Base-by-base conservation (phyloP, 1,140 invertebrate species). In the Phymorhynchus buccinoides region DNA sequence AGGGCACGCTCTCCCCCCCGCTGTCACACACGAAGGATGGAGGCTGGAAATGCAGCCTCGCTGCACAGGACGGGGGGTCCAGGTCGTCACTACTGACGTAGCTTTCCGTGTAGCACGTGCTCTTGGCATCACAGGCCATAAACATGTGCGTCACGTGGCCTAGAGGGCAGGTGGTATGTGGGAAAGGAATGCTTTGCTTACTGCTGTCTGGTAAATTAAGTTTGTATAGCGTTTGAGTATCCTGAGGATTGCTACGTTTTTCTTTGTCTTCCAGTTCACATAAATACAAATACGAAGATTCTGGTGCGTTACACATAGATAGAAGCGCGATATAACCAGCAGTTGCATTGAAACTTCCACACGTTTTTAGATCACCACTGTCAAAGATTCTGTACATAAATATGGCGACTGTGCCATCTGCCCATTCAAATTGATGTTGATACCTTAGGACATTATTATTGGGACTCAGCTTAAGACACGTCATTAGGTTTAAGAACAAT, bases 101-200 rank as follows among this genome's bases (percentile, higher is more conserved):
- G 3, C 16, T 22, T 16, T 82, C 80, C 42, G 30, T n/a, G 52
- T 35, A 82, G 37, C 80, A 82, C 52, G 44, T n/a, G 32, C 80
- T 82, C 16, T 41, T 66, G 12, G 35, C 56, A 35, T 82, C 80
- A n/a, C 80, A 82, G 37, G 80, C 56, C 35, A 82, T 52, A n/a
- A 66, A 82, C 37, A 56, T 68, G 37, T 82, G 80, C 18, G 80
- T 82, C 30, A 62, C 27, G 80, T 82, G 80, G n/a, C 37, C 52
- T 27, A 30, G 22, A 1, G 52, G 80, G 41, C 80, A 82, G 7
- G 22, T 41, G 37, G 44, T 41, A 41, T 42, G 39, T 12, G 37
- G 37, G 42, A 78, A 78, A 3, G 75, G 75, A 78, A 78, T 7
- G 1, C 6, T 78, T 35, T 71, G 68, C 6, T 71, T 71, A 18